A percentile compares a stretch with the other conserved stretches of the same genome.
These are phyloP conservation scores for Lycaena phlaeas DNA, from an alignment of 2,888 invertebrate species.

Conservation along the genomic window DNA sequence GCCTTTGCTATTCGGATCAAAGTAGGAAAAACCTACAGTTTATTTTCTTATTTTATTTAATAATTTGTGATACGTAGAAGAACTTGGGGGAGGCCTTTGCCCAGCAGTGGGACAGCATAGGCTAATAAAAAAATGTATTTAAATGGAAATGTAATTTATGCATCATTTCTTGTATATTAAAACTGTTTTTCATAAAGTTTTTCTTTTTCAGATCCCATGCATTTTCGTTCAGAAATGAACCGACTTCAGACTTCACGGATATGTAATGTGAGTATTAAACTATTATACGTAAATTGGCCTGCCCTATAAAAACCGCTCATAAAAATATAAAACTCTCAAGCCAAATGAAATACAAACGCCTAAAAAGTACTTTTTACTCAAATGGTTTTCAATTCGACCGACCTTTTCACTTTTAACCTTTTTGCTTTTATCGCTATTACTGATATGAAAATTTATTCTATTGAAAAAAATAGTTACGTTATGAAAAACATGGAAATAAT, in stretches of 20 bases:
- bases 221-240: conserved; percentile 28
- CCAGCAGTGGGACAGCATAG: too few species aligned
- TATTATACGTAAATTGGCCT: not conserved
- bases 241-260: conserved; percentile 29
- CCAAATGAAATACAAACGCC: conserved; percentile 6
- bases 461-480: too few species aligned
- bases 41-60: too few species aligned
- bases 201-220: conserved; percentile 40
- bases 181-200: conserved; percentile 2
- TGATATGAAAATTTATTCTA: conserved; percentile 2
- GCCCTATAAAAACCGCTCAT: not conserved
- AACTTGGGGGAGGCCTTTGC: too few species aligned
- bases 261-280: conserved; percentile 44
- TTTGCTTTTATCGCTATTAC: conserved; percentile 16
- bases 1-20: too few species aligned
- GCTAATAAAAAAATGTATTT: too few species aligned
- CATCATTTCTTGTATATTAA: too few species aligned
- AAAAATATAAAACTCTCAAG: conserved; percentile 5
- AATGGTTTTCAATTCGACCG: conserved; percentile 46
- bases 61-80: too few species aligned
- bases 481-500: too few species aligned
- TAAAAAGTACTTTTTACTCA: too few species aligned
- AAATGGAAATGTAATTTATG: too few species aligned
- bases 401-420: conserved; percentile 24
- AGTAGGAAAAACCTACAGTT: too few species aligned